Base-by-base conservation (phyloP, 2,797 vertebrate species). In the Sternarchorhynchus goeldii region DNA sequence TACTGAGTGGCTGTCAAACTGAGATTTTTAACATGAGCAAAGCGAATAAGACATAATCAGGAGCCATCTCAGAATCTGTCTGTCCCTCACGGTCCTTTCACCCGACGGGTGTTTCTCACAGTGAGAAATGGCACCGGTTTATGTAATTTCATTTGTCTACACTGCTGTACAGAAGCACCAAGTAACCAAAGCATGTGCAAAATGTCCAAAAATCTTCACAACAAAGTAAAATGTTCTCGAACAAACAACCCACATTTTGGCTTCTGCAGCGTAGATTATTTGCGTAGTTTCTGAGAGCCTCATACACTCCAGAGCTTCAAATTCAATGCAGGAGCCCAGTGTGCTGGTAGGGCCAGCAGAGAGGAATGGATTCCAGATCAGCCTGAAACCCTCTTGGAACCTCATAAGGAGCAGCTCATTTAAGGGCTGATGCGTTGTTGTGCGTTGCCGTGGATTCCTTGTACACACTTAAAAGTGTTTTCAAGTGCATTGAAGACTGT, bases 401-500 rank as follows among this genome's bases (percentile, higher is more conserved):
- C 79, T 80, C 71, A 67, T 76, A 59, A 81, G 60, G 50, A 41
- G 36, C 60, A 76, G 6, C 36, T 50, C 50, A 58, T 79, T 45
- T 59, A 18, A 4, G 17, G 7, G 57, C 36, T 53, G 17, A 29
- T 25, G 29, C 39, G 8, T 4, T 50, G 18, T 62, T 63, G 12
- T 12, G 4, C 25, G 32, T 17, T 25, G 17, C 2, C 18, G n/a
- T 75, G 20, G 36, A 41, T 55, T 70, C n/a, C 17, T 68, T 53
- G 21, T 68, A 68, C 2, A 29, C 10, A 45, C 12, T 45, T 67
- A 6, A 36, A 36, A 17, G 14, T 29, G 17, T 63, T 31, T 62
- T 62, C 29, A 50, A 50, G 10, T 50, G 10, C 8, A 50, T 12
- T 36, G 34, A 36, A 36, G 34, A 36, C 34, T 36, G 6, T 36